Conservation (phyloP, 1,140 invertebrate species). For the Hycleus cichorii region DNA sequence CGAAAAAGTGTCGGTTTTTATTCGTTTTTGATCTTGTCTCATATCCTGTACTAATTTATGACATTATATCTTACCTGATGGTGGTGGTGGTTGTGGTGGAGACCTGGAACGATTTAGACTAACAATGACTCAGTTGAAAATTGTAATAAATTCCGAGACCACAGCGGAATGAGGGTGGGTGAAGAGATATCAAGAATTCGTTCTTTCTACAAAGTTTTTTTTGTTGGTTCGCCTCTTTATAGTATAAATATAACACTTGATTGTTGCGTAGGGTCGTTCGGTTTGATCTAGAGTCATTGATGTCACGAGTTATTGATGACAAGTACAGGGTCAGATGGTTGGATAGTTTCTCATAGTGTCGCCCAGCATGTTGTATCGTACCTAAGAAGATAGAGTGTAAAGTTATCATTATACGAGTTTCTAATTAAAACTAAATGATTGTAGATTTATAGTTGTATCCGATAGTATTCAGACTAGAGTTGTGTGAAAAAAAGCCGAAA, state of each 20-base stretch:
- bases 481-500: constrained; percentile 14
- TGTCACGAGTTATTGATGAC: constrained; percentile 36
- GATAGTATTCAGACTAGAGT: neutral
- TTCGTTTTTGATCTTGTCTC: no score
- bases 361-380: constrained; percentile 8
- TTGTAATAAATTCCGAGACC: constrained; percentile 22
- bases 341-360: constrained; percentile 24
- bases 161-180: constrained; percentile 3
- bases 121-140: constrained; percentile 18
- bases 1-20: no score
- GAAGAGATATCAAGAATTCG: neutral
- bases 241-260: constrained; percentile 21
- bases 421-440: no score
- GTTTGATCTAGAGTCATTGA: constrained; percentile 33
- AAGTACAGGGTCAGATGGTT: constrained; percentile 30
- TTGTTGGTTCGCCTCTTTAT: neutral
- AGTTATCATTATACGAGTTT: no score
- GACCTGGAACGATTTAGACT: constrained; percentile 16
- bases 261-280: neutral
- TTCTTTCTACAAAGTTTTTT: no score
- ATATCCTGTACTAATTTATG: constrained; percentile 7
- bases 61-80: constrained; percentile 1
- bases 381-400: no score
- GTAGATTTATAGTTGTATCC: no score
- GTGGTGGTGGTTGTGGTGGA: constrained; percentile 1